Conservation (phyloP, 2,113 vertebrate species). For the Nannospalax galili region DNA sequence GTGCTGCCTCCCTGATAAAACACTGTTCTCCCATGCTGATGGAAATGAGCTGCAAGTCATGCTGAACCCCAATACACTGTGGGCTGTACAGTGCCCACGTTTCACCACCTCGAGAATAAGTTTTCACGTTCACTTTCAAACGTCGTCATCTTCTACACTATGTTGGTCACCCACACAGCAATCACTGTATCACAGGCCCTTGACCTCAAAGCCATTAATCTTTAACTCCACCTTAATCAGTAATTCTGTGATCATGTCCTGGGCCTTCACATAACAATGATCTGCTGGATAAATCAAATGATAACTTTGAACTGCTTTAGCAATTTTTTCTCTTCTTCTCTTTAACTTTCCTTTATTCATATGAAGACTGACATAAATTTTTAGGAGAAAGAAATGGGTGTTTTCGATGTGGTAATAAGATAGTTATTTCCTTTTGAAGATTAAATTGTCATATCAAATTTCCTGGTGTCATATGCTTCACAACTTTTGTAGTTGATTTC, state of each 20-base stretch:
- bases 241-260: not conserved
- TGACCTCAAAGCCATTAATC: not conserved
- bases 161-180: not conserved
- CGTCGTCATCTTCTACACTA: not conserved
- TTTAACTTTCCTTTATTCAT: not conserved
- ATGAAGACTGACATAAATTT: not conserved
- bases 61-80: too few relatives aligned
- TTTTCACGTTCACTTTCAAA: not conserved
- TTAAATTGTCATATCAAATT: constrained; percentile 8
- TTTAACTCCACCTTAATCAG: not conserved
- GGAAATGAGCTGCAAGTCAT: not conserved
- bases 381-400: not conserved
- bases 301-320: not conserved
- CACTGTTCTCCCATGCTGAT: not conserved
- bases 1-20: not conserved
- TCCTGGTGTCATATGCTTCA: not conserved
- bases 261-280: not conserved
- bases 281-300: not conserved
- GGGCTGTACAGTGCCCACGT: too few relatives aligned
- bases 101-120: not conserved
- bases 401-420: not conserved
- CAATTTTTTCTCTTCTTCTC: not conserved
- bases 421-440: not conserved
- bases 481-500: not conserved
- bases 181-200: not conserved